These are phyloP conservation scores for Ptiloglossa arizonensis DNA, from an alignment of 1,140 invertebrate species.

Conservation along the genomic window DNA sequence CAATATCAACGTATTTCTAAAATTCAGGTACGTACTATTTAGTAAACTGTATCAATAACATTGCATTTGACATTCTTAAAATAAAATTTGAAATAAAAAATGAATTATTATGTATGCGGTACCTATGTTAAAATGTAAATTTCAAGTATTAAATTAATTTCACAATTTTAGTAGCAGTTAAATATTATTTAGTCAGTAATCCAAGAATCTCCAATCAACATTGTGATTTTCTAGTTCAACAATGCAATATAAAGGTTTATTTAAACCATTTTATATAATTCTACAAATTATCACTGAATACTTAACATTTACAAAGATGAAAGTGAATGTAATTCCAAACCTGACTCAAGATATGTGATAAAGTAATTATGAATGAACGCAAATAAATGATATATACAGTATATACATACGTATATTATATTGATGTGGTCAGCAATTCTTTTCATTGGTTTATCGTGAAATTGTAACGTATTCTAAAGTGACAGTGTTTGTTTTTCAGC, in stretches of 20 bases:
- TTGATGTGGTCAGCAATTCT: neutral
- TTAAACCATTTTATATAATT: neutral
- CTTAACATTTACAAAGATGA: slow-evolving; percentile 13
- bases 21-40: neutral
- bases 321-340: slow-evolving; percentile 18
- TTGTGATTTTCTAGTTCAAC: slow-evolving; percentile 2
- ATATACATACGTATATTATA: neutral
- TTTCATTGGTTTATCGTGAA: neutral
- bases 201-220: slow-evolving; percentile 3
- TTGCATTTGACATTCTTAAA: neutral
- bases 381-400: neutral
- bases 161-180: neutral
- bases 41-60: neutral
- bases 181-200: neutral
- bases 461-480: slow-evolving; percentile 1
- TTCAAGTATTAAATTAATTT: neutral
- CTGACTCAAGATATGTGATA: neutral
- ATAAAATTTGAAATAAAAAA: neutral
- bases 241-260: neutral
- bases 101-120: neutral
- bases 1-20: neutral
- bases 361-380: slow-evolving; percentile 26
- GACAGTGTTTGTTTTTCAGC: slow-evolving; percentile 1
- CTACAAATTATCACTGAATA: neutral
- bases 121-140: neutral